phyloP scores from a whole-genome alignment of 2,113 vertebrate genomes.

The Petrocephalus microphthalmus region DNA sequence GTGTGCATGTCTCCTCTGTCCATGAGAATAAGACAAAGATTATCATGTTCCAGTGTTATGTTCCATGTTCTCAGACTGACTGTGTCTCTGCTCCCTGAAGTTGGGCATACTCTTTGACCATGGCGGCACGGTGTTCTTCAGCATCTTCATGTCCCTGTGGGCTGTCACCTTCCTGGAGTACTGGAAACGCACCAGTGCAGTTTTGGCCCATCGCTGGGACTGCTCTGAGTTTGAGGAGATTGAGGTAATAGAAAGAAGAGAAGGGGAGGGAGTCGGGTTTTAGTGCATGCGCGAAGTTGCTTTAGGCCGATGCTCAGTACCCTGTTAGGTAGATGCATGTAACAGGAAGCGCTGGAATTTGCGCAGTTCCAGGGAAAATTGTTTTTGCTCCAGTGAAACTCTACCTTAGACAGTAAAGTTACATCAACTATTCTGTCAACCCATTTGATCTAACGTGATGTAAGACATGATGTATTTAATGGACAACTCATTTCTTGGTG shows the following conservation, averaged over 20 bases:
- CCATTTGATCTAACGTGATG: neutral
- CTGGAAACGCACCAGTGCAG: conserved; percentile 42
- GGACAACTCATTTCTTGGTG: neutral
- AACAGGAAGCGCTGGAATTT: neutral
- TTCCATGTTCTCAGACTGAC: neutral
- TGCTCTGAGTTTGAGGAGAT: conserved; percentile 46
- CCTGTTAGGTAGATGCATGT: neutral
- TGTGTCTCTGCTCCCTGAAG: conserved; percentile 23
- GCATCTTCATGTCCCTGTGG: conserved; percentile 52
- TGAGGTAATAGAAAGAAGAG: conserved; percentile 32
- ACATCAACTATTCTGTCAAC: neutral
- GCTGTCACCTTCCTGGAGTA: conserved; percentile 50
- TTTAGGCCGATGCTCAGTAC: neutral
- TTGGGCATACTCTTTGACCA: conserved; percentile 48
- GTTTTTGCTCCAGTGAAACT: neutral
- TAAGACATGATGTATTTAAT: neutral
- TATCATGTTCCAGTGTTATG: neutral
- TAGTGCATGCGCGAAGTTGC: neutral
- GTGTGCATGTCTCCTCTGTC: neutral
- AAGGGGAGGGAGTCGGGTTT: neutral
- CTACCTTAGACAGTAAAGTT: neutral
- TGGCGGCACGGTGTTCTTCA: conserved; percentile 48
- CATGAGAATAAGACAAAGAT: neutral
- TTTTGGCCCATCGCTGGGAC: conserved; percentile 47
- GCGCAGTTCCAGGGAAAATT: neutral